phyloP scores from a whole-genome alignment of 1,140 invertebrate genomes.

The Saccostrea glomerata region DNA sequence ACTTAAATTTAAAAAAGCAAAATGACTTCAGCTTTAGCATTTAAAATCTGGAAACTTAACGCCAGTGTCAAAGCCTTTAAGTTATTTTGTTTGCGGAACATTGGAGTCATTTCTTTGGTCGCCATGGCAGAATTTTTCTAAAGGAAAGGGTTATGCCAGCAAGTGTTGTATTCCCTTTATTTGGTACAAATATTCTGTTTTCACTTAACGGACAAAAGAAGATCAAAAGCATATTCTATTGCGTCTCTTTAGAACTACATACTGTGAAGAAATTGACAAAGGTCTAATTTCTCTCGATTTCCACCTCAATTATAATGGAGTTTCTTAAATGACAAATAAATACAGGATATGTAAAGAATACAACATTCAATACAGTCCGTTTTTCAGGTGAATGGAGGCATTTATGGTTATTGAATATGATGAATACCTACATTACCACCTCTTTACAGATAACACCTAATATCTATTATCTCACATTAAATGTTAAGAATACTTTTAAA shows the following conservation, averaged over 20 bases:
- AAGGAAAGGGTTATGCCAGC: neutral
- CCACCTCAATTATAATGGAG: slow-evolving; percentile 5
- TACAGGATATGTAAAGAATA: neutral
- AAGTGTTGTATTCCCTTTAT: slow-evolving; percentile 1
- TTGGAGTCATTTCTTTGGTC: neutral
- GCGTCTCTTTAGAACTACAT: slow-evolving; percentile 6
- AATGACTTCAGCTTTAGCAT: neutral
- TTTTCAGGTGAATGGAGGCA: slow-evolving; percentile 4
- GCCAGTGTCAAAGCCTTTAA: neutral
- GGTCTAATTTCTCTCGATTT: neutral
- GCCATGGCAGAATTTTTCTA: slow-evolving; percentile 9
- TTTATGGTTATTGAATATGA: slow-evolving; percentile 18
- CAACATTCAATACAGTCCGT: neutral
- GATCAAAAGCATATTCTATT: neutral
- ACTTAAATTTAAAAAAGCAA: neutral
- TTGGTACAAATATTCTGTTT: slow-evolving; percentile 4
- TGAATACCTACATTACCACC: slow-evolving; percentile 3
- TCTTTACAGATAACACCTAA: slow-evolving; percentile 20
- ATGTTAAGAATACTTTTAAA: slow-evolving; percentile 27
- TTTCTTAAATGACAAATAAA: slow-evolving; percentile 24
- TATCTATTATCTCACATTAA: slow-evolving; percentile 7
- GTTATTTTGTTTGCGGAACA: neutral
- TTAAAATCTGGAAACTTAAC: slow-evolving; percentile 2
- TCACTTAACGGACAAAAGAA: neutral
- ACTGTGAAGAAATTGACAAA: slow-evolving; percentile 36